phyloP scores from a whole-genome alignment of 2,113 vertebrate genomes.

The Gorsachius goisagi region DNA sequence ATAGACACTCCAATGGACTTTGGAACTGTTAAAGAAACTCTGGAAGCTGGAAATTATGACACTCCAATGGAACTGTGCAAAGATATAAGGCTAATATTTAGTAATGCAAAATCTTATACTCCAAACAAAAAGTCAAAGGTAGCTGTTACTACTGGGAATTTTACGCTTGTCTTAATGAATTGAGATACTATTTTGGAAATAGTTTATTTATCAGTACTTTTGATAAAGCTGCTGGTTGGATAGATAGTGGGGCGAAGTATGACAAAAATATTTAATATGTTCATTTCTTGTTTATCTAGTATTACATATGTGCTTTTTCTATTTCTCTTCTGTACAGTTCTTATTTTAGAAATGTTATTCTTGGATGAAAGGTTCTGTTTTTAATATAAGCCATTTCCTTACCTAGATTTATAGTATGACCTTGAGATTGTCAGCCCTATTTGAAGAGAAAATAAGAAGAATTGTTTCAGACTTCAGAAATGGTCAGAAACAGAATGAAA shows the following conservation, averaged over 20 bases:
- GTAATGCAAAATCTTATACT: slow-evolving; percentile 94
- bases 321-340: background rate
- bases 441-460: slow-evolving; percentile 90
- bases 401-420: slow-evolving; percentile 97
- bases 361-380: background rate
- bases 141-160: background rate
- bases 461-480: slow-evolving; percentile 91
- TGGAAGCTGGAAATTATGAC: slow-evolving; percentile 88
- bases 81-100: slow-evolving; percentile 93
- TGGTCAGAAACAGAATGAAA: slow-evolving; percentile 86
- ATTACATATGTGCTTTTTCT: background rate
- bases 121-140: slow-evolving; percentile 98
- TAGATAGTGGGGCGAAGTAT: background rate
- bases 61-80: slow-evolving; percentile 93
- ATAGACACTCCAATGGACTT: slow-evolving; percentile 97
- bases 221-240: background rate
- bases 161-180: background rate
- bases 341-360: background rate
- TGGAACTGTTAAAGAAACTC: slow-evolving; percentile 83
- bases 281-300: background rate
- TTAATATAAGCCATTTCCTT: background rate
- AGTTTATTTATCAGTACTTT: background rate
- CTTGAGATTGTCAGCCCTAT: slow-evolving; percentile 90
- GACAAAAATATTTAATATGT: background rate
- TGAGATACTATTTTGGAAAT: background rate